phyloP scores from a whole-genome alignment of 2,888 invertebrate genomes.

The Leucoptera coffeella region DNA sequence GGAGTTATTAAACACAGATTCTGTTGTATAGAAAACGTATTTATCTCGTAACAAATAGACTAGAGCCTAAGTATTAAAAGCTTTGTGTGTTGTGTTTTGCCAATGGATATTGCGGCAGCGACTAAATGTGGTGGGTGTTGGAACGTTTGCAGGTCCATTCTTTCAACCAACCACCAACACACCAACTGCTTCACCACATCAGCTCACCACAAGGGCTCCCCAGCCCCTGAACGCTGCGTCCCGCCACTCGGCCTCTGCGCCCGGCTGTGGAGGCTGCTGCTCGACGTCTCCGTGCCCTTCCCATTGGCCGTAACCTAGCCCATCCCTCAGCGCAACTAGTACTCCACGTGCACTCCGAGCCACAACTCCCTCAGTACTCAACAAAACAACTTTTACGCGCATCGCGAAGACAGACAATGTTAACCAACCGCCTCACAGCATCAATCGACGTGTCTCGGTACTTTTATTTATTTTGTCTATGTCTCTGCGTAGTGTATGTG shows the following conservation, averaged over 20 bases:
- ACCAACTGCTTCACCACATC: conserved; percentile 51
- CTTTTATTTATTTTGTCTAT: too few species aligned
- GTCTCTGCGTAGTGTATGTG: too few species aligned
- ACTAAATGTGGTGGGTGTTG: conserved; percentile 54
- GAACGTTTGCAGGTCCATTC: conserved; percentile 55
- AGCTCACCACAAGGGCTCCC: conserved; percentile 48
- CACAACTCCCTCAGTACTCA: conserved; percentile 26
- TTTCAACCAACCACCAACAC: conserved; percentile 53
- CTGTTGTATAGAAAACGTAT: too few species aligned
- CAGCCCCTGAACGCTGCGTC: conserved; percentile 37
- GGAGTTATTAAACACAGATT: too few species aligned
- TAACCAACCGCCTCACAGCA: too few species aligned
- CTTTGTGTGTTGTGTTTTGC: neutral
- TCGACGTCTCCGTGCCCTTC: conserved; percentile 26
- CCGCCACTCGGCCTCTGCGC: conserved; percentile 35
- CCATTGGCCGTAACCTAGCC: conserved; percentile 41
- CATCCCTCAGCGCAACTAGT: conserved; percentile 15
- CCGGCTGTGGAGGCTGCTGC: conserved; percentile 32
- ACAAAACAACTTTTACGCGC: too few species aligned
- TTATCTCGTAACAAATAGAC: too few species aligned
- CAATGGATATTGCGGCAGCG: conserved; percentile 22
- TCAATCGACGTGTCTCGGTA: too few species aligned
- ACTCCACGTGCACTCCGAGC: conserved; percentile 22
- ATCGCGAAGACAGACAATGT: too few species aligned
- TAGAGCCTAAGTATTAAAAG: too few species aligned